Base-by-base conservation (phyloP, 2,797 vertebrate species). In the Acanthurus leucopareius region DNA sequence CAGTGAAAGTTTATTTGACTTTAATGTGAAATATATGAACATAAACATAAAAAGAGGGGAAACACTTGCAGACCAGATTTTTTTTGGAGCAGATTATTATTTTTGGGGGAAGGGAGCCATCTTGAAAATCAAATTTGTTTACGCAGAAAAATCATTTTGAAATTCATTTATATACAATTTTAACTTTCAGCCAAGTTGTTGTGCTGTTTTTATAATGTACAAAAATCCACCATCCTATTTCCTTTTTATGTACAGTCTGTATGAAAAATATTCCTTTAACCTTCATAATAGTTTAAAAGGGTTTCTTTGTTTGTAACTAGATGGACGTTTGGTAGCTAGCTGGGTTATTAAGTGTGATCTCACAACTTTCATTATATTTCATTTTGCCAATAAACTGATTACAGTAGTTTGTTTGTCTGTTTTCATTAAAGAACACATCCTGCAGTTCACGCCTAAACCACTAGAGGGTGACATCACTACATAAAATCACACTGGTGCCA, bases 361-460 rank as follows among this genome's bases (percentile, higher is more conserved):
- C 67, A 91, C 88, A 91, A 86, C 66, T 73, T 87, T 84, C 73
- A 65, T 82, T 75, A 51, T 68, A 16, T 79, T 90, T 79, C 56
- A 58, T 78, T 91, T 88, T 84, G 77, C 80, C 89, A 93, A 92
- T 93, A 94, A 94, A 93, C 77, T 65, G 48, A 81, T 85, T 69
- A 60, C 60, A 85, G 48, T 64, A 49, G 10, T 67, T 60, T 51
- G 38, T 80, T 52, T 32, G 16, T 62, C 13, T 63, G 52, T 22
- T 75, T 68, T 40, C 38, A 40, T 40, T 40, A 10, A 2, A 10
- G 5, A 40, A 40, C 10, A 40, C 38, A 40, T 40, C 38, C 38
- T 40, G 38, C 38, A 40, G 6, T 40, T 40, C 38, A 7, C 10
- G 38, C 2, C 38, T 40, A 1, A 2, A 40, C 38, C 38, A 40